Conservation (phyloP, 1,140 invertebrate species). For the Drosophila subobscura region DNA sequence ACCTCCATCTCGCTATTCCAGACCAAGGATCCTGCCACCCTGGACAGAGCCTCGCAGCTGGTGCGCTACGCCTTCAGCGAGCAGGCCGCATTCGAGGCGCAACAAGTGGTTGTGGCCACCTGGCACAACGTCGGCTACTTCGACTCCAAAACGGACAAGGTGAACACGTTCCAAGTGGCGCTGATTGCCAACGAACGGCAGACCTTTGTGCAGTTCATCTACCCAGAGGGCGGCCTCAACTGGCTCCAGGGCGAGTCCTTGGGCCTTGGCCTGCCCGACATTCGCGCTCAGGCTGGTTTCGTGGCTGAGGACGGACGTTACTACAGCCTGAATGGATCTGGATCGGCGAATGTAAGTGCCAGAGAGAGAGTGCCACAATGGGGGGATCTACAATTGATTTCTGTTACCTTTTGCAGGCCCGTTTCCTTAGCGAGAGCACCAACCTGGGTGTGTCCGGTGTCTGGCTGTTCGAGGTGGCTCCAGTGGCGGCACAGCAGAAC, state of each 20-base stretch:
- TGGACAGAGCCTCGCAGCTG: conserved; percentile 88
- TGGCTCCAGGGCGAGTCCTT: conserved; percentile 93
- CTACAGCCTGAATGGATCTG: conserved; percentile 91
- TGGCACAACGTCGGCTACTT: conserved; percentile 88
- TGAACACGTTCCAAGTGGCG: conserved; percentile 86
- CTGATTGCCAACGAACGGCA: conserved; percentile 92
- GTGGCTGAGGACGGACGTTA: conserved; percentile 91
- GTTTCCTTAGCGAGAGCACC: conserved; percentile 86
- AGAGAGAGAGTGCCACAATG: too few relatives aligned
- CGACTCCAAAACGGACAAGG: conserved; percentile 83
- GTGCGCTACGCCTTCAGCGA: conserved; percentile 89
- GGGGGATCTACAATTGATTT: neutral
- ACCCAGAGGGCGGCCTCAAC: conserved; percentile 93
- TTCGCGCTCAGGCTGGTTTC: conserved; percentile 96
- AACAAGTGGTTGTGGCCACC: conserved; percentile 87
- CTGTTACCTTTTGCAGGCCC: conserved; percentile 83
- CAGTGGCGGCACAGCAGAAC: conserved; percentile 86
- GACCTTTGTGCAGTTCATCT: conserved; percentile 93
- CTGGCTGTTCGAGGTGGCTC: conserved; percentile 93
- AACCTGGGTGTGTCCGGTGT: conserved; percentile 92
- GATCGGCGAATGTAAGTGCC: conserved; percentile 90
- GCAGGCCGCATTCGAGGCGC: conserved; percentile 87
- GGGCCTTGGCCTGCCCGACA: conserved; percentile 89
- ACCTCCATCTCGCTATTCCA: conserved; percentile 92
- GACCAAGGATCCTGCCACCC: conserved; percentile 86